A percentile compares a stretch with the other conserved stretches of the same genome.
Conservation (phyloP, 2,888 invertebrate species). For the Tiliacea citrago region DNA sequence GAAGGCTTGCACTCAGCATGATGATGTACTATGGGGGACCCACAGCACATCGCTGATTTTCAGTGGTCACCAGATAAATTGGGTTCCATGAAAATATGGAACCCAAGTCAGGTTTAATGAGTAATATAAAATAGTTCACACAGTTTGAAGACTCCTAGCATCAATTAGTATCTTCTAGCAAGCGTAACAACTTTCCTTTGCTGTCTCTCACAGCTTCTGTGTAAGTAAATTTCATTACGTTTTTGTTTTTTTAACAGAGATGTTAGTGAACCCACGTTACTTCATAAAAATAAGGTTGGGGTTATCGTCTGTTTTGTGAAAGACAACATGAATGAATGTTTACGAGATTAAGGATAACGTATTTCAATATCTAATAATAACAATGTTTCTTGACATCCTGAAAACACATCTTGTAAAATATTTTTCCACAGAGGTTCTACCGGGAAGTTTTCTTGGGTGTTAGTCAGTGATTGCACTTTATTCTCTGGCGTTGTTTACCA, state of each 20-base stretch:
- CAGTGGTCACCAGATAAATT: no score
- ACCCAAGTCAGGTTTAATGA: no score
- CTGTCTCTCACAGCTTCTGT: not conserved
- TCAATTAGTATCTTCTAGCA: not conserved
- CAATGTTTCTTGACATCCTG: slow-evolving; percentile 4
- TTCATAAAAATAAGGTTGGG: slow-evolving; percentile 19
- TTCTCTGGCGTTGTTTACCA: not conserved
- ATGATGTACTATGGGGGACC: no score
- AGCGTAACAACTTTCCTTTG: not conserved
- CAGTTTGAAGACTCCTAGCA: slow-evolving; percentile 18
- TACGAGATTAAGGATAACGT: slow-evolving; percentile 1
- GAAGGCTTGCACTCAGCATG: no score
- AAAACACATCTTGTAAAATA: not conserved
- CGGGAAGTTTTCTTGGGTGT: not conserved
- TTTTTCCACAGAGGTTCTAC: not conserved
- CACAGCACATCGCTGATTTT: no score
- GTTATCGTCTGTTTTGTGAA: slow-evolving; percentile 23
- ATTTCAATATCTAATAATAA: slow-evolving; percentile 2
- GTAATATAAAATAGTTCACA: no score
- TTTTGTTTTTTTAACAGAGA: slow-evolving; percentile 35
- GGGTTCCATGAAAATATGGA: no score
- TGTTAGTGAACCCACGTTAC: slow-evolving; percentile 11
- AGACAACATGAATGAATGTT: slow-evolving; percentile 11
- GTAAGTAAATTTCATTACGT: not conserved
- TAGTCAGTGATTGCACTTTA: not conserved